Evolutionary conservation across 1,140 invertebrate species (phyloP).

Genomic region (Drosophila suzukii): DNA sequence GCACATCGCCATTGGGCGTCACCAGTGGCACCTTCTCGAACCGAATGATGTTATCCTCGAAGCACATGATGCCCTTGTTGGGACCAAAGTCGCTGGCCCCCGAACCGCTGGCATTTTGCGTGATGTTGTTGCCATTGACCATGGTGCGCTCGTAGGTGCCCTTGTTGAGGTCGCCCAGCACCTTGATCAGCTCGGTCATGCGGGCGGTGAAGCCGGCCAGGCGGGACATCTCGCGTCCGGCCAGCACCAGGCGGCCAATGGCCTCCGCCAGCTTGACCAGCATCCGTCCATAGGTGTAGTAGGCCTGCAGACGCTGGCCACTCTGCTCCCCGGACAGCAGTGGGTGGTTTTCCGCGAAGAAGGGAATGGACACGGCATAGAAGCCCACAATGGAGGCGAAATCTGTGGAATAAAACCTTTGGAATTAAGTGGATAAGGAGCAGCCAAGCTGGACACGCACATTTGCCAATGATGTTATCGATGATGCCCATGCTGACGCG

Average conservation of each 20-base stretch:
- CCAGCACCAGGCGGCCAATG: conserved; percentile 96
- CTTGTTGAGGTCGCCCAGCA: conserved; percentile 93
- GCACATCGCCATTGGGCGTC: conserved; percentile 98
- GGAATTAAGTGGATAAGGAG: neutral
- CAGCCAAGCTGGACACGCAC: conserved; percentile 86
- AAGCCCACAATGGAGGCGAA: conserved; percentile 97
- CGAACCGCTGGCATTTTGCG: conserved; percentile 28
- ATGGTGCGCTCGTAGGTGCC: conserved; percentile 96
- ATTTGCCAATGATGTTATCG: conserved; percentile 98
- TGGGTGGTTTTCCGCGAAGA: conserved; percentile 90
- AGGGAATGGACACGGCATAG: conserved; percentile 96
- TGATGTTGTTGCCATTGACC: conserved; percentile 86
- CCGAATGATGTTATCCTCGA: conserved; percentile 95
- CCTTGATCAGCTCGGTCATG: conserved; percentile 95
- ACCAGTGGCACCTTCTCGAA: conserved; percentile 97
- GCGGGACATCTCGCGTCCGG: conserved; percentile 96
- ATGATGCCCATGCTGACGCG: conserved; percentile 96
- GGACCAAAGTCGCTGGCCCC: conserved; percentile 85
- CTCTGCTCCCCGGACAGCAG: conserved; percentile 87
- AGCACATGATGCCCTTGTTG: conserved; percentile 92
- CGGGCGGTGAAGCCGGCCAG: conserved; percentile 96
- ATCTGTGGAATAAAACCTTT: conserved; percentile 86
- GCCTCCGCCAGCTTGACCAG: conserved; percentile 98
- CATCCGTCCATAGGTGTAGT: conserved; percentile 99
- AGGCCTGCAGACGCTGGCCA: conserved; percentile 91